Conservation (phyloP, 2,888 invertebrate species). For the Hydriomena furcata region DNA sequence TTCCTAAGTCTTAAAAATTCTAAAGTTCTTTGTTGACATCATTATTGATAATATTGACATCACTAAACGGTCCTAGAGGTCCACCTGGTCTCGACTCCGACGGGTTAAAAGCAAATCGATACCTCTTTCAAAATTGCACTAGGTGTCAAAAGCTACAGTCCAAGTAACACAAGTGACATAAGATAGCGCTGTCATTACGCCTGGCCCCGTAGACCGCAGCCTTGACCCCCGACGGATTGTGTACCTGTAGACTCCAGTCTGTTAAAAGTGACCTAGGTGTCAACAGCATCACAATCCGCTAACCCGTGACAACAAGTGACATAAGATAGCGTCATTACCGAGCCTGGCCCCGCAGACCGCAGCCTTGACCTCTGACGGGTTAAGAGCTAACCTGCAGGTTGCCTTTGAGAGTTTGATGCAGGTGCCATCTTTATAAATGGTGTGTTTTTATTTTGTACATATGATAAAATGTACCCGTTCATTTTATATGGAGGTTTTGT, state of each 20-base stretch:
- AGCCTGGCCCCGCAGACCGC: conserved; percentile 43
- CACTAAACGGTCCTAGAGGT: too few relatives aligned
- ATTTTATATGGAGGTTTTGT: too few relatives aligned
- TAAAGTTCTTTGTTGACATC: too few relatives aligned
- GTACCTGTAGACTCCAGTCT: conserved; percentile 33
- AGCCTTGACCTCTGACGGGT: conserved; percentile 63
- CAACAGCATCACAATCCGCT: conserved; percentile 19
- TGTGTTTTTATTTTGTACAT: background rate
- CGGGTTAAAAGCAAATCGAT: too few relatives aligned
- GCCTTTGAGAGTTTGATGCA: conserved; percentile 43
- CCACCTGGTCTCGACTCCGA: too few relatives aligned
- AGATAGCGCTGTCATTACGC: too few relatives aligned
- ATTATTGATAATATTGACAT: too few relatives aligned
- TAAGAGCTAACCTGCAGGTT: conserved; percentile 51
- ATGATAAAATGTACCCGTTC: background rate
- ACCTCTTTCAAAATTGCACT: too few relatives aligned
- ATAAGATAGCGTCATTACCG: conserved; percentile 19
- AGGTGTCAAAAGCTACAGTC: too few relatives aligned
- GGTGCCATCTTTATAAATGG: conserved; percentile 36
- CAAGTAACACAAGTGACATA: too few relatives aligned
- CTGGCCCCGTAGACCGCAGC: conserved; percentile 44
- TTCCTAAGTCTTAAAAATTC: too few relatives aligned
- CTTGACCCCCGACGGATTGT: conserved; percentile 59
- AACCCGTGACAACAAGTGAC: conserved; percentile 23
- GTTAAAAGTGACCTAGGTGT: conserved; percentile 5